Base-by-base conservation (phyloP, 1,140 invertebrate species). In the Brachystomella parvula region DNA sequence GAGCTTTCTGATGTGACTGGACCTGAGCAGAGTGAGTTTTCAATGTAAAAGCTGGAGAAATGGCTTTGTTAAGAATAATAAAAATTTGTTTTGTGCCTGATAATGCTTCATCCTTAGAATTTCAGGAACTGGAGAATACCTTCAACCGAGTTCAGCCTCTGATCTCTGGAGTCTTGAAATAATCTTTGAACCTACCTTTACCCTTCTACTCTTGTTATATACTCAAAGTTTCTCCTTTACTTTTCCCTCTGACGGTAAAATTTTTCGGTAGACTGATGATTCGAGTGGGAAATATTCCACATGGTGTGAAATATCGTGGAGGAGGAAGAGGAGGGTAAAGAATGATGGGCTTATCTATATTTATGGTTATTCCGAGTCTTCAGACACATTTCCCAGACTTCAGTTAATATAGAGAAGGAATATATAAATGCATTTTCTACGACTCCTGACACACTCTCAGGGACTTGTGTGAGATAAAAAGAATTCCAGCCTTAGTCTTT, bases 251-350 rank as follows among this genome's bases (percentile, higher is more conserved):
- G 30, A 61, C 60, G 19, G 2, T n/a, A 39, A 21, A 17, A 62
- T 56, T 66, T 49, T 53, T 66, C 65, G 47, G n/a, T 29, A 63
- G 65, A 57, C 61, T 66, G 57, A 66, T 66, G 65, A 66, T 66
- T 66, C 61, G 26, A 62, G 57, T 66, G 65, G 47, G 65, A 66
- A 66, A 66, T 61, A 66, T 66, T 60, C 61, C 65, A 66, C 59
- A 66, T 66, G 64, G 60, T 44, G 56, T 66, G 64, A 53, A 53
- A 53, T 53, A 53, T 53, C 12, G 49, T 9, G 39, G n/a, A 44
- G 39, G n/a, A 44, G 49, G 49, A 53, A 53, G 21, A 53, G 24
- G n/a, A n/a, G n/a, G n/a, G 15, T 53, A 53, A 53, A 53, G 49
- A 53, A 53, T 53, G 49, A 53, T 53, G 49, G 49, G 49, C 49